Evolutionary conservation across 2,797 vertebrate species (phyloP), one percentile per base, ranked within the genome.

Genomic region (Centropyge bicolor): DNA sequence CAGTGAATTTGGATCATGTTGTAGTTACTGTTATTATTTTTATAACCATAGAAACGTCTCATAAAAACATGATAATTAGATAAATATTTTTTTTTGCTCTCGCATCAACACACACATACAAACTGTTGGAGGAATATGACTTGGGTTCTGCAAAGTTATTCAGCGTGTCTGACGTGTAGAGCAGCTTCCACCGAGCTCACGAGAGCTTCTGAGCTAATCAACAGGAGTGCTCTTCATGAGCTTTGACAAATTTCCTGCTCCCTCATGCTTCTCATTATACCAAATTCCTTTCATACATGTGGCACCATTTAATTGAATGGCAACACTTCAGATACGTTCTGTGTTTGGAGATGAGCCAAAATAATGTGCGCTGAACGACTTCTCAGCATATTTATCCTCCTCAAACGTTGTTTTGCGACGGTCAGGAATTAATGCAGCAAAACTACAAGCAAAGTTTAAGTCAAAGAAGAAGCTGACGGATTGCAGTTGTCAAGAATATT

Each of bases 181-280:
- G 71, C 13, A 22, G 65, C 70, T 84, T 73, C 52, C 41, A 63
- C 22, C 82, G 86, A 86, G 75, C 81, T 81, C 55, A 82, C 31
- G 24, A 83, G 72, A 81, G 74, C 71, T 46, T 81, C 66, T 31
- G 72, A 83, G 70, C 78, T 90, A 83, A 90, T 91, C 86, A 84
- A 59, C 65, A 76, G 61, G 31, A 89, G 78, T 67, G 74, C 84
- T 87, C 75, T 83, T 76, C 68, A 83, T 62, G 62, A 81, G 40
- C 69, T 75, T 79, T 56, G 74, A 57, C 59, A 57, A 61, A 88
- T 86, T 61, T 66, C 60, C 78, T 52, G 65, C 59, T 46, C 38
- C 66, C 76, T 80, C 40, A 40, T 64, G 61, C 60, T 70, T 79
- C 69, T 71, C 66, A 81, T 84, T 71, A 73, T 1, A 24, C 24